Conservation (phyloP, 2,797 vertebrate genomes). For the Pseudochaenichthys georgianus region DNA sequence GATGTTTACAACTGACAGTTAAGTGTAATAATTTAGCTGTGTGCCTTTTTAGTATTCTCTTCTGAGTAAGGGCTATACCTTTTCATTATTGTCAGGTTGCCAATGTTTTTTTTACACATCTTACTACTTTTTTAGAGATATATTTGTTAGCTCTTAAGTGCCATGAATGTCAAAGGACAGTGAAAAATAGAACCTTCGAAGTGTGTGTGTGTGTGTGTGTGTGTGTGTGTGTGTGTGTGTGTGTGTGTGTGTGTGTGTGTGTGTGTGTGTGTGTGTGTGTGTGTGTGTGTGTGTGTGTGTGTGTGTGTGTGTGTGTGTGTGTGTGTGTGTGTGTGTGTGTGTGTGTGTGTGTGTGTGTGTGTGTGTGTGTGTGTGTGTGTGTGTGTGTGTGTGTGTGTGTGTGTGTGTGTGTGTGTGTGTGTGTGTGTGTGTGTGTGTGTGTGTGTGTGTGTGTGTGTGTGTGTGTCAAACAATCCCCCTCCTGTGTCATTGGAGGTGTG, state of each 20-base stretch:
- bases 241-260: slow-evolving; percentile 6
- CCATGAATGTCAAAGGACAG: slow-evolving; percentile 8
- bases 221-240: slow-evolving; percentile 4
- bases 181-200: slow-evolving; percentile 6
- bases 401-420: slow-evolving; percentile 4
- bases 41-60: not conserved
- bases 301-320: slow-evolving; percentile 5
- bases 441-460: slow-evolving; percentile 9
- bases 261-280: slow-evolving; percentile 9
- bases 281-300: slow-evolving; percentile 4
- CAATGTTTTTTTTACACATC: not conserved
- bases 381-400: slow-evolving; percentile 6
- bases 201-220: slow-evolving; percentile 6
- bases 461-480: slow-evolving; percentile 17
- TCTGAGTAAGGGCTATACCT: not conserved
- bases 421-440: slow-evolving; percentile 6
- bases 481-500: slow-evolving; percentile 35
- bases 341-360: slow-evolving; percentile 2
- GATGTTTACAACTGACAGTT: not conserved
- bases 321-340: slow-evolving; percentile 10
- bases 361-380: slow-evolving; percentile 3
- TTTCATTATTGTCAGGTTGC: not conserved
- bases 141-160: slow-evolving; percentile 10
- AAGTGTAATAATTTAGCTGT: not conserved
- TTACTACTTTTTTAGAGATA: not conserved